These are phyloP conservation scores for Zosterops pallidus DNA, from an alignment of 2,113 vertebrate genomes.

Conservation along the genomic window DNA sequence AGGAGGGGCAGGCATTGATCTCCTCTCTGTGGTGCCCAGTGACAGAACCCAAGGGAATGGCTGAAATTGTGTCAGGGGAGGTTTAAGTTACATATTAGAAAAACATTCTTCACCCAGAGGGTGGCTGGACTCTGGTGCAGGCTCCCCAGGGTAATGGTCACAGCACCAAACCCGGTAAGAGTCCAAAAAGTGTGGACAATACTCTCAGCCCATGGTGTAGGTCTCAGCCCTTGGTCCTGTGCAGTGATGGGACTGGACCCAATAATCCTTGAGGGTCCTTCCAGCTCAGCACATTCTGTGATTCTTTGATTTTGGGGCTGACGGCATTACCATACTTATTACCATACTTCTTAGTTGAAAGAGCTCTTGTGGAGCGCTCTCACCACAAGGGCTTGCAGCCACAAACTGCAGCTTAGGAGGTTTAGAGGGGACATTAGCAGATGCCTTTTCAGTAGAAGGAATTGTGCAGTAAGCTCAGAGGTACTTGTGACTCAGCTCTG, in stretches of 20 bases:
- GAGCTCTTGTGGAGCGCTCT: background rate
- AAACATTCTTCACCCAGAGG: background rate
- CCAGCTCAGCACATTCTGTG: background rate
- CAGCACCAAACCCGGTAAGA: background rate
- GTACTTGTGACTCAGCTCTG: background rate
- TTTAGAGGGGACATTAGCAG: background rate
- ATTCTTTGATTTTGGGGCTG: background rate
- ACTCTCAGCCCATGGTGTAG: rapidly evolving
- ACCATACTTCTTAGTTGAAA: no score
- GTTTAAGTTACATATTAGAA: background rate
- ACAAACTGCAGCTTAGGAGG: background rate
- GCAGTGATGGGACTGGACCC: background rate
- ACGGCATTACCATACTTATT: rapidly evolving
- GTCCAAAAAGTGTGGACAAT: background rate
- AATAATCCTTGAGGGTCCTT: background rate
- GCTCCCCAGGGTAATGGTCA: background rate
- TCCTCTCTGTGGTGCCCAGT: no score
- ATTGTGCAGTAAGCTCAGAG: background rate
- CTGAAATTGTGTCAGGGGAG: no score
- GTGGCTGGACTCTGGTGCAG: background rate
- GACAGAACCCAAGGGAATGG: background rate
- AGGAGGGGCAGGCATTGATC: rapidly evolving
- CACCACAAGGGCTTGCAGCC: background rate
- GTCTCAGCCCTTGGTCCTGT: background rate
- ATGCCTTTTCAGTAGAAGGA: background rate